A percentile compares a stretch with the other conserved stretches of the same genome.
Conservation (phyloP, 2,113 vertebrate genomes). For the Ceratotherium simum region DNA sequence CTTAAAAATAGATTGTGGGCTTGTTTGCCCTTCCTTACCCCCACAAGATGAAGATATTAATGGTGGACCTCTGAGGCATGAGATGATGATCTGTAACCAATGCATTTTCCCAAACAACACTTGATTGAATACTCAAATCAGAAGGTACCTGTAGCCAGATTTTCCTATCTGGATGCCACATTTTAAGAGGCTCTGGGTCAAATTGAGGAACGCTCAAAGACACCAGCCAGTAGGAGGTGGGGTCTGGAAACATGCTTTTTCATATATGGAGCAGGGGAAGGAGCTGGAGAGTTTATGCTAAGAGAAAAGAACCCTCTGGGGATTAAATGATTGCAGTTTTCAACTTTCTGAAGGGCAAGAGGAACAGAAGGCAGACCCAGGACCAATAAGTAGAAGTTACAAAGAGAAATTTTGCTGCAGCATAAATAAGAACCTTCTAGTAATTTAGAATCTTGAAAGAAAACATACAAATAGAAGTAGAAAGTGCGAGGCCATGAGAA, state of each 20-base stretch:
- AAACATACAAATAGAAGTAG: neutral
- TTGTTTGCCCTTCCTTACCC: neutral
- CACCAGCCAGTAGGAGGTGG: neutral
- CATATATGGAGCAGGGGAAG: neutral
- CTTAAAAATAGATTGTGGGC: neutral
- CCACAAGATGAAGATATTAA: neutral
- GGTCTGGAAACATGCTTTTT: neutral
- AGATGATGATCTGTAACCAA: neutral
- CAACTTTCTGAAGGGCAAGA: conserved; percentile 26
- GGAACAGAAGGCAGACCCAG: neutral
- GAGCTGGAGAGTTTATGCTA: neutral
- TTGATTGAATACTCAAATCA: neutral
- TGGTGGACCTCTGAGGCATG: neutral
- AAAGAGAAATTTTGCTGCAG: neutral
- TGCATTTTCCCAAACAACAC: neutral
- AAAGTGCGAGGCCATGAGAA: neutral
- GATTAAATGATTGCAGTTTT: neutral
- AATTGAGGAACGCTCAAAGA: neutral
- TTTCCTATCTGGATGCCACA: neutral
- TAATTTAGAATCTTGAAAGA: neutral
- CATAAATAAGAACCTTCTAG: neutral
- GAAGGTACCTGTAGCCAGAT: neutral
- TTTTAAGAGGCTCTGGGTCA: neutral
- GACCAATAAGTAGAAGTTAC: neutral
- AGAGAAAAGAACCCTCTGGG: neutral